phyloP scores from a whole-genome alignment of 2,113 vertebrate genomes.

The Rhabdomys dilectus region DNA sequence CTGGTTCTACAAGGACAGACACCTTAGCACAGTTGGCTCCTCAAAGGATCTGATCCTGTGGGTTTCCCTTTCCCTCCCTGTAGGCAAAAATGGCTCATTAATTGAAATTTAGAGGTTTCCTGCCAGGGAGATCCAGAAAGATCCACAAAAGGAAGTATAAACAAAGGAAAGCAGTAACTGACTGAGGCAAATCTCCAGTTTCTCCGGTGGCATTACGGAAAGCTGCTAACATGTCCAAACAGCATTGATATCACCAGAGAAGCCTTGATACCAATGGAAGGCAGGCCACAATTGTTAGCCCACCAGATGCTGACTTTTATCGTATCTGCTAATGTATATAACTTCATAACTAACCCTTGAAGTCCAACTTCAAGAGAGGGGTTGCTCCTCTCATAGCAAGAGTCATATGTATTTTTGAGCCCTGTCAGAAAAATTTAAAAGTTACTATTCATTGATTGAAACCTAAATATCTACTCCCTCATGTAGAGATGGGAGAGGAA shows the following conservation, averaged over 20 bases:
- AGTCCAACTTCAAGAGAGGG: background rate
- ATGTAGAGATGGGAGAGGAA: background rate
- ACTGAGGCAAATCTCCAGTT: background rate
- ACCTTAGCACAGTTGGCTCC: background rate
- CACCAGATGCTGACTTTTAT: background rate
- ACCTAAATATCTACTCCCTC: background rate
- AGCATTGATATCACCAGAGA: background rate
- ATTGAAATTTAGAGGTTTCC: background rate
- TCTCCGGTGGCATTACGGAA: background rate
- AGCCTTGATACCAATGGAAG: background rate
- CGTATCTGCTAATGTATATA: background rate
- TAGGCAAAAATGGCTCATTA: background rate
- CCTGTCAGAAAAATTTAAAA: background rate
- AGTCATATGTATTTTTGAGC: background rate
- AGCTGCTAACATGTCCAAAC: background rate
- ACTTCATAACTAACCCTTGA: background rate
- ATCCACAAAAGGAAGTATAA: background rate
- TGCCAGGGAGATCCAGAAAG: background rate
- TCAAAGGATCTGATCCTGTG: background rate
- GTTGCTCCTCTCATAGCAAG: background rate
- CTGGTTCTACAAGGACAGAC: background rate
- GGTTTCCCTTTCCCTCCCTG: background rate
- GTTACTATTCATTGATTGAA: background rate
- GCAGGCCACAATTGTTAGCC: background rate
- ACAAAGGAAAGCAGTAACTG: background rate